A percentile compares a stretch with the other conserved stretches of the same genome.
Evolutionary conservation across 2,113 vertebrate genomes (phyloP).

Genomic region (human): GRCh38 chr6:8006501-8007000

Average conservation of each 20-base stretch:
- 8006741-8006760: background rate
- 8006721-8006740: slow-evolving; percentile 9
- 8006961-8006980: background rate
- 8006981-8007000: background rate
- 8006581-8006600: background rate
- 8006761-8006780: background rate
- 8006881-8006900: background rate
- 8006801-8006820: background rate
- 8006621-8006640: background rate
- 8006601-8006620: background rate
- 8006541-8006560: background rate
- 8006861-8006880: background rate
- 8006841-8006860: background rate
- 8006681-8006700: background rate
- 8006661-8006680: background rate
- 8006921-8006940: background rate
- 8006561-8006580: background rate
- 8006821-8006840: background rate
- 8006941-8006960: background rate
- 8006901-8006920: background rate
- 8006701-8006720: background rate
- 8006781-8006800: background rate
- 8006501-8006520: slow-evolving; percentile 29
- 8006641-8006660: slow-evolving; percentile 7
- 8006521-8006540: background rate